phyloP scores from a whole-genome alignment of 2,113 vertebrate genomes.

The Lepisosteus osseus region DNA sequence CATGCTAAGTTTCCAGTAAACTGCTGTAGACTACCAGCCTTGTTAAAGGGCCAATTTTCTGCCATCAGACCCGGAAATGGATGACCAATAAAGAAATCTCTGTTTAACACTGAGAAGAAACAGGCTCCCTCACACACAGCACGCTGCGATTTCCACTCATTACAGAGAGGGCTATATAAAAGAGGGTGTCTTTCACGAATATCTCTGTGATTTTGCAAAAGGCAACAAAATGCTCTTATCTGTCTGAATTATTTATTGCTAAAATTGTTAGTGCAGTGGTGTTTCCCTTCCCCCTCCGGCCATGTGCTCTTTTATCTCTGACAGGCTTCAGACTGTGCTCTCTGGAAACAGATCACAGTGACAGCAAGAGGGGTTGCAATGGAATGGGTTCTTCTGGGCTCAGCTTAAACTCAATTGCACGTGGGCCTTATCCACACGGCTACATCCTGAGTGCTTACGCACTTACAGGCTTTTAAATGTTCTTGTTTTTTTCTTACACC shows the following conservation, averaged over 20 bases:
- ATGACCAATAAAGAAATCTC: slow-evolving; percentile 82
- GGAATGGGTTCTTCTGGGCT: too few relatives aligned
- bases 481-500: too few relatives aligned
- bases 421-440: too few relatives aligned
- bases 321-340: background rate
- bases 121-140: slow-evolving; percentile 78
- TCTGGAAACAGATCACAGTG: slow-evolving; percentile 2
- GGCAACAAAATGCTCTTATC: slow-evolving; percentile 26
- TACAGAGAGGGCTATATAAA: slow-evolving; percentile 11
- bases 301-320: slow-evolving; percentile 14
- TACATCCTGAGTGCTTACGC: too few relatives aligned
- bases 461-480: too few relatives aligned
- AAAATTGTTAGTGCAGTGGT: slow-evolving; percentile 10
- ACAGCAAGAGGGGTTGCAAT: background rate
- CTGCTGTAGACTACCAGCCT: slow-evolving; percentile 68
- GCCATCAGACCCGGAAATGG: slow-evolving; percentile 62
- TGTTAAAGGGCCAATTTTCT: slow-evolving; percentile 69
- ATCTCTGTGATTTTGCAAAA: too few relatives aligned
- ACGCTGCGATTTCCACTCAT: slow-evolving; percentile 32
- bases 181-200: too few relatives aligned
- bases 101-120: slow-evolving; percentile 84
- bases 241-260: slow-evolving; percentile 14
- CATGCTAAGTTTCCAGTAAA: slow-evolving; percentile 74
- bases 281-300: slow-evolving; percentile 12
- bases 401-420: too few relatives aligned